Percentiles rank a stretch among this genome's conserved stretches.
phyloP scores from a whole-genome alignment of 2,888 invertebrate species.

The Tachina fera region DNA sequence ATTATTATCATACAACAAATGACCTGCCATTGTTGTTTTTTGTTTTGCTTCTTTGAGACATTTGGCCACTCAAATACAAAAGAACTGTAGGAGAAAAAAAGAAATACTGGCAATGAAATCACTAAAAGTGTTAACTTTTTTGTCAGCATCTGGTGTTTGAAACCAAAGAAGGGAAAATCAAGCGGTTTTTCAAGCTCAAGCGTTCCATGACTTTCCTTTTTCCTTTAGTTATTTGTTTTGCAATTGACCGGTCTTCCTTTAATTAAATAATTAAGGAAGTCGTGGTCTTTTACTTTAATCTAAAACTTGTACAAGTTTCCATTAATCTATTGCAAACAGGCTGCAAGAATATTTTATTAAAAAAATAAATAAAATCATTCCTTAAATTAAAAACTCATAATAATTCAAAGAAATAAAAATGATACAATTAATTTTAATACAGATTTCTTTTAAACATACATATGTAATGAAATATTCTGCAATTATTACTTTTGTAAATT shows the following conservation, averaged over 20 bases:
- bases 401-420: too few species aligned
- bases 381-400: too few species aligned
- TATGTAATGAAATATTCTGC: too few species aligned
- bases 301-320: too few species aligned
- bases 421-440: too few species aligned
- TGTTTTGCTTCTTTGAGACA: slow-evolving; percentile 44
- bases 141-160: neutral
- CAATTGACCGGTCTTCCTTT: neutral
- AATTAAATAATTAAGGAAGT: too few species aligned
- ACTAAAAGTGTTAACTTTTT: slow-evolving; percentile 34
- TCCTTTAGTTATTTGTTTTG: slow-evolving; percentile 19
- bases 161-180: neutral
- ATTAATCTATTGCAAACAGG: too few species aligned
- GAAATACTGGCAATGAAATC: neutral
- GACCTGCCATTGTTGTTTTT: slow-evolving; percentile 21
- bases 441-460: too few species aligned
- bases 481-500: too few species aligned
- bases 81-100: neutral
- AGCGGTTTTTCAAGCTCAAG: slow-evolving; percentile 24
- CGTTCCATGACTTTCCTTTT: neutral
- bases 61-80: slow-evolving; percentile 51
- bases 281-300: too few species aligned
- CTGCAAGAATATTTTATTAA: too few species aligned
- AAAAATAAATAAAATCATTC: too few species aligned
- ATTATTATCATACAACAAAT: slow-evolving; percentile 10